Base-by-base conservation (phyloP, 2,797 vertebrate species). In the Xiphorhynchus erythropygius region DNA sequence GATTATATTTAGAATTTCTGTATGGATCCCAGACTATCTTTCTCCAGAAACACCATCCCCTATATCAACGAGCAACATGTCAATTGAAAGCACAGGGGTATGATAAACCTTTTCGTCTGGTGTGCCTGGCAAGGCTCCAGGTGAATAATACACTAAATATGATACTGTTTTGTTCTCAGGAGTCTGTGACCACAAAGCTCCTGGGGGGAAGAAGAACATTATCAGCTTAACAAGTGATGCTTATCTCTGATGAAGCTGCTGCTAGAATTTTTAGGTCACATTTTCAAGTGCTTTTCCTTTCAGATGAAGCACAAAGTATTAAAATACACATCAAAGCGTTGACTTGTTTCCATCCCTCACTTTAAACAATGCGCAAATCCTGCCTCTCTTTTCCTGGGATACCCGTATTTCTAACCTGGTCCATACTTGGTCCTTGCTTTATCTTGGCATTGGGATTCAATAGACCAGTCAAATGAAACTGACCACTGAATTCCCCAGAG, bases 211-310 rank as follows among this genome's bases (percentile, higher is more conserved):
- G 50, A 82, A 84, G 60, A 89, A 85, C 21, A 85, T 93, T 90
- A 91, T 85, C 89, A 94, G 64, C 50, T 90, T 90, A 95, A 89
- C 50, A 94, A 96, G 69, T 0, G 16, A 95, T 87, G 44, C 11
- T 87, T 91, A 62, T 90, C 65, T 82, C 67, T 86, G 56, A 77
- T 52, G 56, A 80, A 35, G 19, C n/a, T 68, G 49, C 53, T 1
- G 1, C 44, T 76, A 89, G 75, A 85, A 87, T 85, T 92, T 94
- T 95, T 90, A 79, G 22, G 83, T 71, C 7, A 1, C n/a, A 42
- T 92, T 95, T 93, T 92, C 41, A 70, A 83, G 6, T 24, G 11
- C 13, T 92, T 79, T 87, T 82, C 70, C 22, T 76, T 89, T 87
- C 64, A 90, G 60, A 63, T 22, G 32, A 93, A 73, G 39, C 27